Evolutionary conservation across 2,797 vertebrate species (phyloP), one percentile per base, ranked within the genome.

Genomic region (Morelia viridis): DNA sequence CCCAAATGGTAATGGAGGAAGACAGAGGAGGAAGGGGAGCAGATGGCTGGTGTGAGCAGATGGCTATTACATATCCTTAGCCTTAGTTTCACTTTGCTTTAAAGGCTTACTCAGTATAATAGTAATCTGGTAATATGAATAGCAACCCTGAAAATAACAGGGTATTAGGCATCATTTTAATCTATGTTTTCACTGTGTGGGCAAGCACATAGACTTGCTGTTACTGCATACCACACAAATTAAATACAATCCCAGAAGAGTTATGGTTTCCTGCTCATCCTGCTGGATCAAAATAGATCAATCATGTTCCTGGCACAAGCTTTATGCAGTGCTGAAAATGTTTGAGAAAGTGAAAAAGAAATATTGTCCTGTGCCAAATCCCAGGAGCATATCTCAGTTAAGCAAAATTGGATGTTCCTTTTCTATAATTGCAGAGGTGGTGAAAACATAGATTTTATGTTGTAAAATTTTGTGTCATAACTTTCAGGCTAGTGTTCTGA

Each of bases 321-420:
- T 84, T n/a, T 64, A 24, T 85, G 83, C 58, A 31, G 41, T 58
- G 9, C 46, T 64, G 2, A 31, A 57, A 68, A 91, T 86, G 53
- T 91, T 91, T 57, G 19, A 91, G 64, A 85, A 86, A 65, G 61
- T 26, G 11, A 64, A 65, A 80, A 35, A 91, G 61, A 84, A 84
- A 62, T 3, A 60, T 84, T 58, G 35, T 61, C 10, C 13, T 62
- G 89, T 61, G 61, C 26, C 61, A 86, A 86, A 80, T 80, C 71
- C 71, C 35, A 46, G 71, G 71, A 80, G 46, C 41, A 80, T 3
- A 80, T 22, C 71, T 80, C 41, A 76, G 3, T 76, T 76, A 76
- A 41, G 68, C 68, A 22, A 41, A 19, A 41, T 41, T 0, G 17
- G 31, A 41, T 41, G 68, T 71, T 53, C 15, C 68, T 68, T 68